Percentiles rank a stretch among this genome's conserved stretches.
Conservation (phyloP, 2,888 invertebrate species). For the Trachelus iudaicus region DNA sequence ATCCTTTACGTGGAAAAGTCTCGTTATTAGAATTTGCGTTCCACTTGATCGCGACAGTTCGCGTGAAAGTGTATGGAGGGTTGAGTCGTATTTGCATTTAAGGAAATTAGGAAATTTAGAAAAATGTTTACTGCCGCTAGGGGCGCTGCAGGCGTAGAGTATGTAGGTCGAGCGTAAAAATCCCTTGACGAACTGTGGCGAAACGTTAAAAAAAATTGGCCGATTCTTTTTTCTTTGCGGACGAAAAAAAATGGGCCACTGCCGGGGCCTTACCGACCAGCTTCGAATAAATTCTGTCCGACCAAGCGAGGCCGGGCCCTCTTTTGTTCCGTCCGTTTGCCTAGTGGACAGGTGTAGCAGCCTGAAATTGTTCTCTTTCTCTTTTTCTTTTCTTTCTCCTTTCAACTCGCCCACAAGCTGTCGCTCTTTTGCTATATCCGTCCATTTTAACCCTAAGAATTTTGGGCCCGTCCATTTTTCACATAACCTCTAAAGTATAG, state of each 20-base stretch:
- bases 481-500: not conserved
- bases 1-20: not conserved
- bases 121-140: not conserved
- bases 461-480: not conserved
- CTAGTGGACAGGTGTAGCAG: conserved; percentile 42
- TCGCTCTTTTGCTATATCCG: conserved; percentile 30
- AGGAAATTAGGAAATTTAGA: not conserved
- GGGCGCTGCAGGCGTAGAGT: not conserved
- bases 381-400: not conserved
- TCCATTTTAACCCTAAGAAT: not conserved
- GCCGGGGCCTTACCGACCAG: not conserved
- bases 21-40: not conserved
- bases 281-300: not conserved
- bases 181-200: not conserved
- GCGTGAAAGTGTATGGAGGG: not conserved
- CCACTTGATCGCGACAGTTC: not conserved
- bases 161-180: not conserved
- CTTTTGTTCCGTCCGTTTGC: not conserved
- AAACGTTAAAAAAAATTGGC: not conserved
- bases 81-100: not conserved
- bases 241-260: not conserved
- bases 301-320: not conserved
- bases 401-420: conserved; percentile 48
- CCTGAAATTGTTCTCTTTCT: conserved; percentile 32
- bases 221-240: not conserved